These are phyloP conservation scores for Stigmatopora argus DNA, from an alignment of 2,113 vertebrate genomes.

Conservation along the genomic window DNA sequence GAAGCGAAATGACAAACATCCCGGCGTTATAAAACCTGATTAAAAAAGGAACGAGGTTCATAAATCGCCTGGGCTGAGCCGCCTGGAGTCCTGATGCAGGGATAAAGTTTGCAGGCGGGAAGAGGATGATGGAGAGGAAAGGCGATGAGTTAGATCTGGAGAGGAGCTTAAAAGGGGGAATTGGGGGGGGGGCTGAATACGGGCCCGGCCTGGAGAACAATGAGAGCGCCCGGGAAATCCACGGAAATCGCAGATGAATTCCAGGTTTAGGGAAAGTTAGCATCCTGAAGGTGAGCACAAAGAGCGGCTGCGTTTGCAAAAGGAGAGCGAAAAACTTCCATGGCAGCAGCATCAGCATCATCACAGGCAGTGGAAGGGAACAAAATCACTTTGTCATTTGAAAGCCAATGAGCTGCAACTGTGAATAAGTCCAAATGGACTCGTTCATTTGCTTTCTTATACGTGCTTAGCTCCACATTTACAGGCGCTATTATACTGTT, in stretches of 20 bases:
- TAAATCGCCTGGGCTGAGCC: constrained; percentile 54
- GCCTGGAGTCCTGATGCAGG: constrained; percentile 61
- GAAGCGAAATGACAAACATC: constrained; percentile 61
- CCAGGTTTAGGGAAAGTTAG: constrained; percentile 55
- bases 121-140: constrained; percentile 62
- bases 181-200: constrained; percentile 48
- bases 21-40: constrained; percentile 61
- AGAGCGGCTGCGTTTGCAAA: constrained; percentile 19
- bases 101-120: constrained; percentile 64
- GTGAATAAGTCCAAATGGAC: neutral
- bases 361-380: neutral
- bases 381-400: neutral
- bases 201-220: constrained; percentile 58
- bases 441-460: neutral
- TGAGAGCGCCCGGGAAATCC: constrained; percentile 41
- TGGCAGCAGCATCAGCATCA: neutral
- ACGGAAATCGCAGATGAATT: constrained; percentile 58
- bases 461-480: no score
- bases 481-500: no score
- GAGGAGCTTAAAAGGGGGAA: constrained; percentile 63
- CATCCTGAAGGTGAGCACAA: constrained; percentile 30
- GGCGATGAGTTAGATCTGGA: constrained; percentile 64
- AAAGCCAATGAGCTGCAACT: constrained; percentile 6
- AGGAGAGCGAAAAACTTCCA: neutral
- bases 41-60: constrained; percentile 60